phyloP scores from a whole-genome alignment of 2,888 invertebrate genomes.

The Platycheirus rosarum region DNA sequence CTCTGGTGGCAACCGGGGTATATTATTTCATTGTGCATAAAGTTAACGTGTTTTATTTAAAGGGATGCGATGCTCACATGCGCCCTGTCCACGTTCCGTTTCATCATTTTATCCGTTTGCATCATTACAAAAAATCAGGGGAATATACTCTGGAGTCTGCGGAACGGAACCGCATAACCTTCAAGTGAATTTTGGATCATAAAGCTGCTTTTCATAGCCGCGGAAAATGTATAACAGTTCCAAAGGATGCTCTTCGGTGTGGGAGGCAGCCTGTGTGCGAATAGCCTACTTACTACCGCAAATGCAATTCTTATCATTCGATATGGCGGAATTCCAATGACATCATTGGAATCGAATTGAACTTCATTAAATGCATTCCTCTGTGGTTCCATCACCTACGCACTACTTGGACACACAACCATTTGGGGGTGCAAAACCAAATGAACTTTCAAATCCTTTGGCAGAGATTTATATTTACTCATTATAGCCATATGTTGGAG shows the following conservation, averaged over 20 bases:
- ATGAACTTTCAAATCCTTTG: slow-evolving; percentile 5
- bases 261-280: slow-evolving; percentile 14
- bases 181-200: slow-evolving; percentile 49
- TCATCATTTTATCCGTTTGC: slow-evolving; percentile 8
- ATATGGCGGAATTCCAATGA: slow-evolving; percentile 50
- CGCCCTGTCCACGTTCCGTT: slow-evolving; percentile 25
- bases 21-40: slow-evolving; percentile 47
- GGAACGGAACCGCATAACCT: slow-evolving; percentile 1
- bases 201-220: slow-evolving; percentile 26
- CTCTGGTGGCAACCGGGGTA: slow-evolving; percentile 49
- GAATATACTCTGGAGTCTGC: slow-evolving; percentile 24
- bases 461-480: slow-evolving; percentile 39
- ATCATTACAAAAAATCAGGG: slow-evolving; percentile 23
- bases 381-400: slow-evolving; percentile 16
- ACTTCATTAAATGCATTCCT: slow-evolving; percentile 53
- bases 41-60: slow-evolving; percentile 57
- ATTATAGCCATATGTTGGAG: slow-evolving; percentile 38
- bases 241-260: background rate
- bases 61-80: slow-evolving; percentile 53
- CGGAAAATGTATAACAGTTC: slow-evolving; percentile 51
- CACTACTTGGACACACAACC: background rate
- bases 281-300: slow-evolving; percentile 35
- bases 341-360: slow-evolving; percentile 60
- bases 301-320: slow-evolving; percentile 42
- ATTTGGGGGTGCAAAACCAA: background rate